Evolutionary conservation across 1,140 invertebrate species (phyloP), one percentile per base, ranked within the genome.

Genomic region (Conopomorpha cramerella): DNA sequence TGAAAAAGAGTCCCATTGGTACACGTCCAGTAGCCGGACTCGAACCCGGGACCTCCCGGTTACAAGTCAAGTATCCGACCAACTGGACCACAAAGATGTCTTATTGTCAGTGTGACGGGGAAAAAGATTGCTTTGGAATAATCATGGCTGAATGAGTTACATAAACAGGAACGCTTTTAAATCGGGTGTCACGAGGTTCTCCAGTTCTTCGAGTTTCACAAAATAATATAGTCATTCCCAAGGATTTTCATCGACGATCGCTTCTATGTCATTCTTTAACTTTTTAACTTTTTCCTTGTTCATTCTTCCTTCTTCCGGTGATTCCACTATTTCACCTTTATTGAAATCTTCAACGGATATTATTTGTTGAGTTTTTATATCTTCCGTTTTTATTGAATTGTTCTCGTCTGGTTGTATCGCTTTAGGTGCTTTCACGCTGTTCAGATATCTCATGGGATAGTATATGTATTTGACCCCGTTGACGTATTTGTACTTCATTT

Each of bases 221-320:
- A 76, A 38, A 43, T 70, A 68, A 61, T 57, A 77, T 76, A 76
- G 71, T 76, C 71, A 76, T 64, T 71, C 46, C 70, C 71, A 78
- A 4, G 63, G 59, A 55, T 74, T 70, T 12, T 74, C 63, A 0
- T 74, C 67, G 1, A 76, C 33, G 0, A 54, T 58, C 13, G 71
- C 59, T 33, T 53, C 62, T 1, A 71, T 46, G 29, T 49, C 55
- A 35, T 56, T 55, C 42, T 59, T 68, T 47, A 55, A 54, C 48
- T 62, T 68, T 17, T 51, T 39, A 38, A 70, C 47, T 30, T 58
- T 71, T 26, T 55, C 60, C 39, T 47, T 64, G 23, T 51, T 65
- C 57, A 56, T 68, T 34, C 56, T 61, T 38, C 51, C 51, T 39
- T 64, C 57, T 0, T 52, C 25, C 0, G 27, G 42, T 3, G 46